These are phyloP conservation scores for Arnoldichthys spilopterus DNA, from an alignment of 2,797 vertebrate species.

Conservation along the genomic window DNA sequence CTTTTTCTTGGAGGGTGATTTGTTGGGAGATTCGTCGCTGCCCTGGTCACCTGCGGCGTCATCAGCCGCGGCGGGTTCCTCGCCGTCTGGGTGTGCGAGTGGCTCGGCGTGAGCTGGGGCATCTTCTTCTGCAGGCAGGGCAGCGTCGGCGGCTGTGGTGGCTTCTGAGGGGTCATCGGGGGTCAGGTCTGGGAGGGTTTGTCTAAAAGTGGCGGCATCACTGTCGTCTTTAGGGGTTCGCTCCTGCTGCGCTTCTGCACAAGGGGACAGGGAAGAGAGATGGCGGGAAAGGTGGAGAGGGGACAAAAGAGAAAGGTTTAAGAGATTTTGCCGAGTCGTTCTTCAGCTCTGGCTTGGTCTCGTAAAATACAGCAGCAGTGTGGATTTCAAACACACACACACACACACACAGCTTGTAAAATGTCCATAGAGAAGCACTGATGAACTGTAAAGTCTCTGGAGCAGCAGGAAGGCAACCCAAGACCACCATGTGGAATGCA, in stretches of 20 bases:
- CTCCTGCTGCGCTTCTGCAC: conserved; percentile 82
- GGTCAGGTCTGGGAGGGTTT: conserved; percentile 93
- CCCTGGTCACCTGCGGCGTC: conserved; percentile 79
- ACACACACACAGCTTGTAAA: not conserved
- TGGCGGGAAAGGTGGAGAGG: not conserved
- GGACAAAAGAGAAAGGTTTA: not conserved
- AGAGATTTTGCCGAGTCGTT: not conserved
- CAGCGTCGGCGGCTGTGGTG: conserved; percentile 71
- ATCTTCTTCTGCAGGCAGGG: conserved; percentile 77
- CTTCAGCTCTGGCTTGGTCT: not conserved
- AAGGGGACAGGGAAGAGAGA: conserved; percentile 1
- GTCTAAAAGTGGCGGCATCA: conserved; percentile 92
- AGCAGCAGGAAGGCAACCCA: too few species aligned
- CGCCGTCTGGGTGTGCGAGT: conserved; percentile 69
- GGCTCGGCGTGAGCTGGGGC: conserved; percentile 68
- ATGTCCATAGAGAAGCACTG: too few species aligned
- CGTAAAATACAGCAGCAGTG: not conserved
- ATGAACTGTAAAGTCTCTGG: too few species aligned
- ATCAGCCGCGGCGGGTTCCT: conserved; percentile 78
- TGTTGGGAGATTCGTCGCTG: conserved; percentile 95
- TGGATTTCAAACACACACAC: not conserved
- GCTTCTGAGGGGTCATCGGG: conserved; percentile 92
- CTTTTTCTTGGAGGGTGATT: conserved; percentile 99
- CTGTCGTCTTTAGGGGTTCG: conserved; percentile 87
- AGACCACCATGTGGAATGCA: too few species aligned